Conservation (phyloP, 2,888 invertebrate genomes). For the Alcis repandata region DNA sequence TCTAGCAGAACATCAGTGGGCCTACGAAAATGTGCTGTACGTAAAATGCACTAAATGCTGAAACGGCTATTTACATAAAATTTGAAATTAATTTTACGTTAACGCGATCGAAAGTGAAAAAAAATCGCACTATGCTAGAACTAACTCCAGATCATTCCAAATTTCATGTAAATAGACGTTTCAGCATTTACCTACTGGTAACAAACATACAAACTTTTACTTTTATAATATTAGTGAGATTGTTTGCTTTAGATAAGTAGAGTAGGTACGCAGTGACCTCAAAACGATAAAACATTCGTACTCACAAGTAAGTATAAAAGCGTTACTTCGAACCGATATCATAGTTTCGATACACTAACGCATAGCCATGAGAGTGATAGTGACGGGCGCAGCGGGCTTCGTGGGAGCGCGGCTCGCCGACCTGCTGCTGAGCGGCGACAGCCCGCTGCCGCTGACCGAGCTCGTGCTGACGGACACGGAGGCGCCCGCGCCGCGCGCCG, state of each 20-base stretch:
- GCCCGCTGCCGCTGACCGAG: conserved; percentile 53
- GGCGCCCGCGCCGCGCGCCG: conserved; percentile 45
- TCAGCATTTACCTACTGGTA: no score
- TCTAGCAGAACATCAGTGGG: no score
- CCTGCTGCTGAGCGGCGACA: conserved; percentile 52
- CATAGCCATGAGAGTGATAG: conserved; percentile 64
- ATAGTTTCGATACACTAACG: not conserved
- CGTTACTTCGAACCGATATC: not conserved
- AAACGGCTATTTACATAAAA: no score
- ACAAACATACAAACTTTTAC: no score
- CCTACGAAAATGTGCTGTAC: no score
- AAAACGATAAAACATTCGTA: not conserved
- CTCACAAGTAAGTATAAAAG: not conserved
- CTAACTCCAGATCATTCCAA: no score
- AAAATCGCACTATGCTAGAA: no score
- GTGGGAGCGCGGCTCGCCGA: conserved; percentile 65
- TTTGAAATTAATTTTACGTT: no score
- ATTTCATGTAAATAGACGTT: no score
- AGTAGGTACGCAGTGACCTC: not conserved
- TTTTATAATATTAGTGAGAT: not conserved
- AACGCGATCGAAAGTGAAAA: no score
- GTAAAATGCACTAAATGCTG: no score
- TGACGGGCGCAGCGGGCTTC: conserved; percentile 74
- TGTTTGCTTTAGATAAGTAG: not conserved
- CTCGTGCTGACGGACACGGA: conserved; percentile 59